Percentiles rank a stretch among this genome's conserved stretches.
Conservation (phyloP, 2,888 invertebrate species). For the Pedicia rivosa region DNA sequence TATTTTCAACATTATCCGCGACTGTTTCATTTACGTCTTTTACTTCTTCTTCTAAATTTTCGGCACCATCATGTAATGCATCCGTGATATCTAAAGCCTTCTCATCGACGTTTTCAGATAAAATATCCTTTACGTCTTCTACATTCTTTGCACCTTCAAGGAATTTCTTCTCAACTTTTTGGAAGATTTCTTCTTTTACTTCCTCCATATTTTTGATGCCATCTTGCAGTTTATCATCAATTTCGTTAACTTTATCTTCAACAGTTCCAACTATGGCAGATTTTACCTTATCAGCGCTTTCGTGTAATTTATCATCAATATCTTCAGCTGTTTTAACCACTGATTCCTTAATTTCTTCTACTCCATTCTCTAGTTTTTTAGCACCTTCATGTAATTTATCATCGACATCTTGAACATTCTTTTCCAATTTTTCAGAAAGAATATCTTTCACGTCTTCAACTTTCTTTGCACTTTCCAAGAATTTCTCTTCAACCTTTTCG, state of each 20-base stretch:
- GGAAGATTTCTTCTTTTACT: conserved; percentile 10
- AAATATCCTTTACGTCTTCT: not conserved
- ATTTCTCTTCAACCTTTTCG: conserved; percentile 1
- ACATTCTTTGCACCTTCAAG: not conserved
- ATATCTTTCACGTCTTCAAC: conserved; percentile 6
- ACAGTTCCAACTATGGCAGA: not conserved
- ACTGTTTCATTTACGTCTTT: not conserved
- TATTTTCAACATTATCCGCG: not conserved
- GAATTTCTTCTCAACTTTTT: conserved; percentile 12
- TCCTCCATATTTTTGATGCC: conserved; percentile 5
- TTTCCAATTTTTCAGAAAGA: not conserved
- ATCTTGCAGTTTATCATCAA: too few relatives aligned
- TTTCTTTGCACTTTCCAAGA: conserved; percentile 4
- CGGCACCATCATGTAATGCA: conserved; percentile 11
- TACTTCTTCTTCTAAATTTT: conserved; percentile 1
- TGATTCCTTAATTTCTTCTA: not conserved
- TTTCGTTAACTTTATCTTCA: not conserved
- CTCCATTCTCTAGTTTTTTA: not conserved
- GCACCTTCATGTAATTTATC: conserved; percentile 3
- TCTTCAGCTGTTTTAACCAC: conserved; percentile 1
- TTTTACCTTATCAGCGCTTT: not conserved
- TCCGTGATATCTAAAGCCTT: conserved; percentile 9
- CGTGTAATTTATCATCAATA: conserved; percentile 5
- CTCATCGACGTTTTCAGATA: not conserved
- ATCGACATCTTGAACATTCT: conserved; percentile 3